Conservation (phyloP, 2,797 vertebrate genomes). For the Sitta carolinensis region DNA sequence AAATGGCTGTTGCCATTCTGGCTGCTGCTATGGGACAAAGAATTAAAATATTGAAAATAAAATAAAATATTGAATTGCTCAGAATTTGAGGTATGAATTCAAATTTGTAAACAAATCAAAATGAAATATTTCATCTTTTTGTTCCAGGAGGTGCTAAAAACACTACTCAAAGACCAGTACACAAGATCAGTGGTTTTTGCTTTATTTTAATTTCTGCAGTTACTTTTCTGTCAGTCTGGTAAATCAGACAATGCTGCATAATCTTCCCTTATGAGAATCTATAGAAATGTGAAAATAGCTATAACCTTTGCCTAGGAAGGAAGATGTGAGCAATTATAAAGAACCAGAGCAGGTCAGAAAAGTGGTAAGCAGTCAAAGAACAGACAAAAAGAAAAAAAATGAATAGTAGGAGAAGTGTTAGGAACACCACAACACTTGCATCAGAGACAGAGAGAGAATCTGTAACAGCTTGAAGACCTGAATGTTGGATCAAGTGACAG, state of each 20-base stretch:
- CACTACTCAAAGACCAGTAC: neutral
- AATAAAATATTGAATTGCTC: neutral
- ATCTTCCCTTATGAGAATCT: neutral
- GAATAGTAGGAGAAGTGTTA: neutral
- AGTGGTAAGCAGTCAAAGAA: neutral
- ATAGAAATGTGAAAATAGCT: neutral
- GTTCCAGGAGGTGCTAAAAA: neutral
- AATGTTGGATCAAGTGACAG: neutral
- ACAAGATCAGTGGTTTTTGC: neutral
- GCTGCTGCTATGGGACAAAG: neutral
- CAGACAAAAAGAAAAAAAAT: neutral
- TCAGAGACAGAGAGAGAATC: neutral
- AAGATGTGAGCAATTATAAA: constrained; percentile 2
- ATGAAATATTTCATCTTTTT: neutral
- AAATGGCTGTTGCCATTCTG: neutral
- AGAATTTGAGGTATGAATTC: neutral
- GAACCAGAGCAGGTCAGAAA: neutral
- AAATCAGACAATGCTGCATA: neutral
- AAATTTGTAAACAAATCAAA: neutral
- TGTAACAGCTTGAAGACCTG: neutral
- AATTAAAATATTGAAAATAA: neutral
- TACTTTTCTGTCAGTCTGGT: neutral
- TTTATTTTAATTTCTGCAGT: neutral
- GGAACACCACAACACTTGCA: neutral
- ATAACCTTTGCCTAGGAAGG: neutral